Conservation (phyloP, 53 echinoderm and acorn worm genomes). For the Echinarachnius parma region DNA sequence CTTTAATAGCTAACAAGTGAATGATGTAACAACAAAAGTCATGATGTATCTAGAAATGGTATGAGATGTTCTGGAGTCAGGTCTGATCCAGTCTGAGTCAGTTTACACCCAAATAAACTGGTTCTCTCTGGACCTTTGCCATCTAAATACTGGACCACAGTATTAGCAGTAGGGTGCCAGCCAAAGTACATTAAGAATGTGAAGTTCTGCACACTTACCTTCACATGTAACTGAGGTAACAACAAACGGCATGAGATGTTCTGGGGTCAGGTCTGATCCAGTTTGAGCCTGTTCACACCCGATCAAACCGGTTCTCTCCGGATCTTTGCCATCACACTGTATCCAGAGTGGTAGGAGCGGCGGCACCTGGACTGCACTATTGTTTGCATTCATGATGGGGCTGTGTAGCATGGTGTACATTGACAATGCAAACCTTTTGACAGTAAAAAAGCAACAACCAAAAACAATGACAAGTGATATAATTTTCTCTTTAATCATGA, state of each 20-base stretch:
- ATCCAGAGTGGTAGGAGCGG: conserved; percentile 42
- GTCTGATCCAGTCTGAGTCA: background rate
- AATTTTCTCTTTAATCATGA: too few species aligned
- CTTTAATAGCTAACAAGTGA: too few species aligned
- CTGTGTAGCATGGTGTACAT: conserved; percentile 34
- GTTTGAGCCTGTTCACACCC: conserved; percentile 30
- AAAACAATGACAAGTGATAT: background rate
- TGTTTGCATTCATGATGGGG: conserved; percentile 14
- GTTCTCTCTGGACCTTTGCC: conserved; percentile 43
- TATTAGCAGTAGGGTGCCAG: too few species aligned
- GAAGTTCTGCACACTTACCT: conserved; percentile 3
- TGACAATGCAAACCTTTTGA: conserved; percentile 3
- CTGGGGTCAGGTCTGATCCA: background rate
- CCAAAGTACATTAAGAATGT: too few species aligned
- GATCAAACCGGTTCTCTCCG: conserved; percentile 41
- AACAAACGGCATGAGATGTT: background rate
- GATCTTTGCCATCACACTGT: conserved; percentile 37
- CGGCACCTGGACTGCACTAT: background rate
- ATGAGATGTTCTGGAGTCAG: background rate
- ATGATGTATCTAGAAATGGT: too few species aligned
- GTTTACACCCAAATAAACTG: conserved; percentile 34
- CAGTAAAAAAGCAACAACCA: background rate
- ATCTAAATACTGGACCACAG: too few species aligned
- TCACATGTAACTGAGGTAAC: conserved; percentile 20
- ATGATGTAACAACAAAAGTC: conserved; percentile 13